Conservation (phyloP, 1,140 invertebrate species). For the Acromyrmex charruanus region DNA sequence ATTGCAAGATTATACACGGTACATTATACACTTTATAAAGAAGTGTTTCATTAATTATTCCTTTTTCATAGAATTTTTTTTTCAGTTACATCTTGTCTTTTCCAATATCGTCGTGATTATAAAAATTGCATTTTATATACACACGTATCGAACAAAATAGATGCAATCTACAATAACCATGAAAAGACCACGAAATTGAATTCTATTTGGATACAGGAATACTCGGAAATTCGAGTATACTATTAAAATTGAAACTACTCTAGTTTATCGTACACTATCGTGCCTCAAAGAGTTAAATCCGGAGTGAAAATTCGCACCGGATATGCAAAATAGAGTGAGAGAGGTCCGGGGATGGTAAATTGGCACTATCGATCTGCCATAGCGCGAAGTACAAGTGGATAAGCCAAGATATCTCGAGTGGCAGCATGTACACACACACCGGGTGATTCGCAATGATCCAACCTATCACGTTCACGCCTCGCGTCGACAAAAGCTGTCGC, state of each 20-base stretch:
- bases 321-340: slow-evolving; percentile 43
- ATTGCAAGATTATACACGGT: neutral
- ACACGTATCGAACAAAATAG: neutral
- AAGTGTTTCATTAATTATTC: neutral
- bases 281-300: slow-evolving; percentile 52
- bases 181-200: neutral
- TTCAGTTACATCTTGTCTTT: neutral
- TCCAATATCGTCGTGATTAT: neutral
- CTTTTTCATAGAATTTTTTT: neutral
- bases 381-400: slow-evolving; percentile 61
- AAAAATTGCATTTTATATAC: neutral
- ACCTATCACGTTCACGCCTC: slow-evolving; percentile 60
- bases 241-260: slow-evolving; percentile 12
- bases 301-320: slow-evolving; percentile 11
- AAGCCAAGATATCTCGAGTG: slow-evolving; percentile 63
- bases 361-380: slow-evolving; percentile 57
- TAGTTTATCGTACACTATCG: slow-evolving; percentile 36
- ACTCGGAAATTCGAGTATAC: neutral
- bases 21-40: neutral
- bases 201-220: neutral
- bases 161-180: neutral
- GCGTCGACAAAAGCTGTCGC: slow-evolving; percentile 54
- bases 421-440: slow-evolving; percentile 46
- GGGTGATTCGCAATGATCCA: slow-evolving; percentile 55
- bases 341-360: slow-evolving; percentile 12